phyloP scores from a whole-genome alignment of 2,113 vertebrate genomes.

The Cyphomyrus discorhynchus region DNA sequence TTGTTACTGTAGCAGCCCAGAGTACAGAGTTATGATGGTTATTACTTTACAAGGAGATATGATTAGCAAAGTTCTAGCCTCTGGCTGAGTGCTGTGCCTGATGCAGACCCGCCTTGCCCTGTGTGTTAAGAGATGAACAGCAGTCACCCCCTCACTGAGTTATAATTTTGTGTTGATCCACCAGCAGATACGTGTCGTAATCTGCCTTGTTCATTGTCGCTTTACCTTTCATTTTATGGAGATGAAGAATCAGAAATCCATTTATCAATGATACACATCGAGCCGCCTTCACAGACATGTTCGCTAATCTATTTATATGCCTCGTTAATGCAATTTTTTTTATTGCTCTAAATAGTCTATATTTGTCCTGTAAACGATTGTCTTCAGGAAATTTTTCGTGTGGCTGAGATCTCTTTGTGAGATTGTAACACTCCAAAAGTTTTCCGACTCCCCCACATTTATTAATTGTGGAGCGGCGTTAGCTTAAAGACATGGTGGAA shows the following conservation, averaged over 20 bases:
- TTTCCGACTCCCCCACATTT: background rate
- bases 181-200: slow-evolving; percentile 56
- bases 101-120: slow-evolving; percentile 47
- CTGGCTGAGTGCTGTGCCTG: slow-evolving; percentile 50
- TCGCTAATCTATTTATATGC: slow-evolving; percentile 65
- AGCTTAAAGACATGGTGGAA: background rate
- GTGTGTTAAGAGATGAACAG: slow-evolving; percentile 41
- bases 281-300: slow-evolving; percentile 56
- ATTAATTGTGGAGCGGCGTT: background rate
- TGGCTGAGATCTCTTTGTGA: slow-evolving; percentile 55
- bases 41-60: slow-evolving; percentile 36
- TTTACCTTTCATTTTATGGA: slow-evolving; percentile 53
- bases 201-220: slow-evolving; percentile 58
- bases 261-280: slow-evolving; percentile 66
- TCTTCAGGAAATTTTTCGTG: slow-evolving; percentile 57
- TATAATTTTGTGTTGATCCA: slow-evolving; percentile 54
- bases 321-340: slow-evolving; percentile 46
- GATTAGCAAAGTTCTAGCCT: slow-evolving; percentile 47
- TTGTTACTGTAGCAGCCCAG: slow-evolving; percentile 44
- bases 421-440: slow-evolving; percentile 24
- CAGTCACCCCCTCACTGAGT: slow-evolving; percentile 40
- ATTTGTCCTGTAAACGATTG: slow-evolving; percentile 62
- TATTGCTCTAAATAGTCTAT: slow-evolving; percentile 53
- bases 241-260: slow-evolving; percentile 65
- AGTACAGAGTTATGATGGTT: slow-evolving; percentile 40